Conservation (phyloP, 2,888 invertebrate species). For the Vanessa cardui region DNA sequence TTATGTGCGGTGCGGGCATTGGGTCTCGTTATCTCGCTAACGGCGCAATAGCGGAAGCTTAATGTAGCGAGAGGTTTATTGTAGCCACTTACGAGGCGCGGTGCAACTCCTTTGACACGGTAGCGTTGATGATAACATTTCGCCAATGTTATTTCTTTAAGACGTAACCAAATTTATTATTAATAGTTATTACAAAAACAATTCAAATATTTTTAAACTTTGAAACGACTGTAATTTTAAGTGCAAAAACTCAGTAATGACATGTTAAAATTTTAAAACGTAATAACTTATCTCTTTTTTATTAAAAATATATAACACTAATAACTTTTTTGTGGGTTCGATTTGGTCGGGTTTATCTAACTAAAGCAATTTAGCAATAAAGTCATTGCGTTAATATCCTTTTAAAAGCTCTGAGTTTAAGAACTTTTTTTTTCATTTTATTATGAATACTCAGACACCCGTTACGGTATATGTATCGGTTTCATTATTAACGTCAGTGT, state of each 20-base stretch:
- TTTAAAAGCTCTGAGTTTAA: neutral
- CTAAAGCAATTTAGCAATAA: neutral
- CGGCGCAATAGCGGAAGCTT: conserved; percentile 80
- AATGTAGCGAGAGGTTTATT: conserved; percentile 82
- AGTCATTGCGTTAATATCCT: neutral
- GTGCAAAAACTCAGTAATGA: neutral
- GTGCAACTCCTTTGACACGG: conserved; percentile 37
- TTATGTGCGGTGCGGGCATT: conserved; percentile 79
- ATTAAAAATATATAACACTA: neutral
- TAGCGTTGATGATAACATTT: conserved; percentile 26
- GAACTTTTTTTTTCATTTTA: no score
- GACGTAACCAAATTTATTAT: neutral
- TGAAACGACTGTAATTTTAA: neutral
- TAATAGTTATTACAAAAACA: neutral
- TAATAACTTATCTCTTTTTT: neutral
- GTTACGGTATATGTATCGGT: no score
- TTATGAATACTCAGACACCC: no score
- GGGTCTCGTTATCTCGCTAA: conserved; percentile 82
- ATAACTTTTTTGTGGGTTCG: conserved; percentile 3
- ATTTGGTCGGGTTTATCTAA: neutral
- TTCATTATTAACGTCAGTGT: no score
- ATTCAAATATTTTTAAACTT: neutral
- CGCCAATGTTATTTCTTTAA: conserved; percentile 16
- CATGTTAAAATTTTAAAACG: neutral
- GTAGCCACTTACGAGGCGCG: conserved; percentile 75